Conservation (phyloP, 2,113 vertebrate genomes). For the Lipotes vexillifer region DNA sequence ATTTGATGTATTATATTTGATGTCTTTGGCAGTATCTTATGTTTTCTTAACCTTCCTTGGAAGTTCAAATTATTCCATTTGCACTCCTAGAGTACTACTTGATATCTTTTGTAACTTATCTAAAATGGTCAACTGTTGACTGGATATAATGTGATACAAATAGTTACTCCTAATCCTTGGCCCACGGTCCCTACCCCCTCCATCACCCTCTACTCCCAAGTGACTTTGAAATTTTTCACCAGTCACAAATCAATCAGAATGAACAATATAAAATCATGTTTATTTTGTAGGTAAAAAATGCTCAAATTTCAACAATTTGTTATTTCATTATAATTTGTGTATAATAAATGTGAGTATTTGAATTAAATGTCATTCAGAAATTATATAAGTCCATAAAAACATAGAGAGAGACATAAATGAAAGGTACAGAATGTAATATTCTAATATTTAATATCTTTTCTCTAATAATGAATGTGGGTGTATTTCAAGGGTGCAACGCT, state of each 20-base stretch:
- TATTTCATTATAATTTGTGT: neutral
- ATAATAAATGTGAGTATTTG: neutral
- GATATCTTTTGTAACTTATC: neutral
- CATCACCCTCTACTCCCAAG: neutral
- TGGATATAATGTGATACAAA: neutral
- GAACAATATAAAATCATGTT: neutral
- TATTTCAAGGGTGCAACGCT: neutral
- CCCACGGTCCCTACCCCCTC: accelerated
- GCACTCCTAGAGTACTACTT: neutral
- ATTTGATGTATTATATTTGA: neutral
- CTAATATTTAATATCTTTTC: neutral
- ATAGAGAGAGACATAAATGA: neutral
- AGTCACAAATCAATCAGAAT: neutral
- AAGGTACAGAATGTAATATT: neutral
- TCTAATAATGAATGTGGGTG: neutral
- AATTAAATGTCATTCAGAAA: neutral
- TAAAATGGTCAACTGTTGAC: neutral
- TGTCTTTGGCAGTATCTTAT: neutral
- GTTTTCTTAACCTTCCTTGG: neutral
- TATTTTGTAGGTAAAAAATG: neutral
- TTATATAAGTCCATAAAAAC: neutral
- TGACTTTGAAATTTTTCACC: neutral
- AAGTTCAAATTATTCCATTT: neutral
- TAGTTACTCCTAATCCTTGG: neutral
- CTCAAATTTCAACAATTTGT: neutral